These are phyloP conservation scores for Ophioninae sp. DNA, from an alignment of 2,888 invertebrate genomes.

Conservation along the genomic window DNA sequence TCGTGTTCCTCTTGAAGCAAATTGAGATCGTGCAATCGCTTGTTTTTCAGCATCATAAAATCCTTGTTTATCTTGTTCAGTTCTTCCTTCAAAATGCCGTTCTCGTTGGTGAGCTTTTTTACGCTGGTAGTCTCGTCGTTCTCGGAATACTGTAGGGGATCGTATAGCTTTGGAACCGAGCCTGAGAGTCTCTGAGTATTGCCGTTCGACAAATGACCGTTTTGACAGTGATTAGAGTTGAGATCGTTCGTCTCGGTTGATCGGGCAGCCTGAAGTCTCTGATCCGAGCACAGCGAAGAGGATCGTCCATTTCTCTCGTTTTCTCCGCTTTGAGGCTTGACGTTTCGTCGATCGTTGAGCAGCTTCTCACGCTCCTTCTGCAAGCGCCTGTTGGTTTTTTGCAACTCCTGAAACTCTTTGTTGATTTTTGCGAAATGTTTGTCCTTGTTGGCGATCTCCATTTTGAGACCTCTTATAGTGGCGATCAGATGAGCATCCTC, in stretches of 20 bases:
- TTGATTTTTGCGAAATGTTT: conserved; percentile 87
- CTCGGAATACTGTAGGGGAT: conserved; percentile 79
- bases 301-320: conserved; percentile 64
- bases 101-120: conserved; percentile 82
- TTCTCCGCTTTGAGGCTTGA: conserved; percentile 65
- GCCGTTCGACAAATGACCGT: conserved; percentile 71
- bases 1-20: conserved; percentile 81
- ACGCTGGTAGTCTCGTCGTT: conserved; percentile 81
- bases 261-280: conserved; percentile 77
- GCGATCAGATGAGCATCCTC: conserved; percentile 90
- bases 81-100: conserved; percentile 84
- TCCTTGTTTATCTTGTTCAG: conserved; percentile 88
- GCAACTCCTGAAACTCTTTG: conserved; percentile 89
- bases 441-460: conserved; percentile 88
- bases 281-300: conserved; percentile 70
- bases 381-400: conserved; percentile 88
- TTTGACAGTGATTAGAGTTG: conserved; percentile 78
- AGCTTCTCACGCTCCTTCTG: conserved; percentile 88
- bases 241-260: conserved; percentile 77
- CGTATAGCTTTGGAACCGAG: conserved; percentile 76
- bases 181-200: conserved; percentile 71
- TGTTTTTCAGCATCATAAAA: conserved; percentile 88
- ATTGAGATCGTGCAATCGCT: conserved; percentile 91
- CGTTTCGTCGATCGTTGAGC: conserved; percentile 78
- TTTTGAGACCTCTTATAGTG: conserved; percentile 89